Evolutionary conservation across 2,113 vertebrate genomes (phyloP), one percentile per base, ranked within the genome.

Genomic region (Carollia perspicillata): DNA sequence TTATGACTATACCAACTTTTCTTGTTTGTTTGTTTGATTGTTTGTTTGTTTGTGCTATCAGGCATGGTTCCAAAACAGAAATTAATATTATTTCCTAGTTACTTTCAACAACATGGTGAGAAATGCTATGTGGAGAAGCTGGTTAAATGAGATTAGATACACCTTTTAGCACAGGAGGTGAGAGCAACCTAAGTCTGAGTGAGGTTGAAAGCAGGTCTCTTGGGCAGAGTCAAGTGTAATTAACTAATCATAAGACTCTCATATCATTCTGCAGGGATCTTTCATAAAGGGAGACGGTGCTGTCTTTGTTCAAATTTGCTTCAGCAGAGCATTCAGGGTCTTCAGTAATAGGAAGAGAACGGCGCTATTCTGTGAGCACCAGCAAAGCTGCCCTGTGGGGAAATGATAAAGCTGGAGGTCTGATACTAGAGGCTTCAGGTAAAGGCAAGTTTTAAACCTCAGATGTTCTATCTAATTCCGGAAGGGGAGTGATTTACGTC

Each of bases 401-500:
- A 92, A 75, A 74, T 23, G 20, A 35, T 66, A 47, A 78, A 81
- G 74, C 81, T 42, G 11, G 20, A 71, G 63, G 33, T 55, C 63
- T 83, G 78, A 90, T 77, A 81, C 51, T 66, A 93, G n/a, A 20
- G 1, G 44, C n/a, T 81, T 42, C 68, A 30, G 71, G 95, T 74
- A 84, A 90, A 49, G 8, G 71, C 23, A 22, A 42, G 89, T 53
- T 74, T 74, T 20, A 97, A 86, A 47, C 14, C 77, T 92, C 13
- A 93, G 30, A 12, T 93, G 92, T 79, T 77, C 81, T 47, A 84
- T 94, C 51, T 93, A 93, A 93, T 84, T 95, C 93, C 44, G 3
- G 81, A 95, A 95, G 40, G 78, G 60, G 14, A 96, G 79, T 79
- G 95, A 96, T 69, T 86, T 47, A 85, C 87, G 80, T 58, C 28